Evolutionary conservation across 1,140 invertebrate genomes (phyloP), one percentile per base, ranked within the genome.

Genomic region (Drosophila carrolli): DNA sequence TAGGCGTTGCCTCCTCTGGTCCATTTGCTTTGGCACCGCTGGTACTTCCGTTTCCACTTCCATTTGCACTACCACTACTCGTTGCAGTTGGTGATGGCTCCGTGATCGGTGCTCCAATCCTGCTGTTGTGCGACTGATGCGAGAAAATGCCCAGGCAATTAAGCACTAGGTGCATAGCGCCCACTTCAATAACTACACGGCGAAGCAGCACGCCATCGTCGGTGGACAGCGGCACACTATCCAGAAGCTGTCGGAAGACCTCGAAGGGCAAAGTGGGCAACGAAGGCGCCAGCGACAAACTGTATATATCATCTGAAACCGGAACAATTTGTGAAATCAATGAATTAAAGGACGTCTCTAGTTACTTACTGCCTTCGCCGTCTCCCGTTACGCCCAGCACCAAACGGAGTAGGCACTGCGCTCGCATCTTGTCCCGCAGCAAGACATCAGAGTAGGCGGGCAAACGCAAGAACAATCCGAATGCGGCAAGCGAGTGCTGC

Each of bases 381-480:
- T 98, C 97, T 84, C 98, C 97, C 0, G 96, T 97, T 0, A 98
- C 97, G 1, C 98, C 97, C 8, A 98, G 93, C 13, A 97, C 96
- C 16, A 98, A 93, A 5, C 97, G 93, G 37, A 98, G 93, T 46
- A 98, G 93, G 93, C 96, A 97, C 81, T 97, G 96, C 0, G 97
- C 97, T 47, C 96, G 95, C 78, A 96, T 95, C 55, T 96, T 95
- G 92, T 98, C 96, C 85, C 95, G 95, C 0, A 98, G 93, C 32
- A 99, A 88, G 4, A 97, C 96, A 90, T 97, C 97, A 1, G 97
- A 97, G 92, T 98, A 98, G 5, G 97, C 96, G 0, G 97, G 97
- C 61, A 98, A 93, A 47, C 97, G 94, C 8, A 98, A 93, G 85
- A 98, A 97, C 13, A 98, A 93, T 5, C 97, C 97, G 91, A 98